Conservation (phyloP, 1,140 invertebrate species). For the Caerostris darwini region DNA sequence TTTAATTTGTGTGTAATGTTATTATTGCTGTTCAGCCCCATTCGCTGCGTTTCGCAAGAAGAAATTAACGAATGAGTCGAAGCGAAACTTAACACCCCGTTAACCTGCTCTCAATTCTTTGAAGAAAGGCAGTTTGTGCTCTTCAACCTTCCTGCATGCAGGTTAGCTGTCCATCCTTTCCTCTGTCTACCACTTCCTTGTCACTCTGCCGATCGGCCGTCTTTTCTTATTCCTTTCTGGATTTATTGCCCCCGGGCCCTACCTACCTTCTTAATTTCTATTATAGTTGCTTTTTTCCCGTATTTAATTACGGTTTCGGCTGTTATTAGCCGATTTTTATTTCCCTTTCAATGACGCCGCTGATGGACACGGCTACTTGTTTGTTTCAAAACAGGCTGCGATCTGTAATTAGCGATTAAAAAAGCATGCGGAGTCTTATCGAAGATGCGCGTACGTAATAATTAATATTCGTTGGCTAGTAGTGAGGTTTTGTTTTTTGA, state of each 20-base stretch:
- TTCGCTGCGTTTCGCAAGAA: neutral
- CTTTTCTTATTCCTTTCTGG: neutral
- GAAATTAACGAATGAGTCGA: neutral
- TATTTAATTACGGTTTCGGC: constrained; percentile 20
- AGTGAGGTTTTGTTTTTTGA: too few relatives aligned
- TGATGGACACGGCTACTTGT: constrained; percentile 8
- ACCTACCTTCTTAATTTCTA: constrained; percentile 21
- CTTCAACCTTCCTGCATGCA: neutral
- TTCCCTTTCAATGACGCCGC: neutral
- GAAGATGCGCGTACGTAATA: neutral
- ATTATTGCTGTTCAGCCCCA: neutral
- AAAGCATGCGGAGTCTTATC: neutral
- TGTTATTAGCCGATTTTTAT: constrained; percentile 7
- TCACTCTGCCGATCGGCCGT: neutral
- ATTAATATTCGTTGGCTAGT: neutral
- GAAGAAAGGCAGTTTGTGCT: neutral
- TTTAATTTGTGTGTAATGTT: neutral
- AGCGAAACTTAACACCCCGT: constrained; percentile 40
- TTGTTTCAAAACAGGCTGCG: neutral
- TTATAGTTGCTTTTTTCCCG: neutral
- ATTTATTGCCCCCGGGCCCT: neutral
- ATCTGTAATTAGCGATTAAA: constrained; percentile 4
- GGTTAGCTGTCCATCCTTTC: constrained; percentile 17
- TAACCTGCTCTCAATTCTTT: constrained; percentile 12
- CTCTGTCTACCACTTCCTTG: constrained; percentile 16